Evolutionary conservation across 1,140 invertebrate genomes (phyloP).

Genomic region (Nephotettix cincticeps): DNA sequence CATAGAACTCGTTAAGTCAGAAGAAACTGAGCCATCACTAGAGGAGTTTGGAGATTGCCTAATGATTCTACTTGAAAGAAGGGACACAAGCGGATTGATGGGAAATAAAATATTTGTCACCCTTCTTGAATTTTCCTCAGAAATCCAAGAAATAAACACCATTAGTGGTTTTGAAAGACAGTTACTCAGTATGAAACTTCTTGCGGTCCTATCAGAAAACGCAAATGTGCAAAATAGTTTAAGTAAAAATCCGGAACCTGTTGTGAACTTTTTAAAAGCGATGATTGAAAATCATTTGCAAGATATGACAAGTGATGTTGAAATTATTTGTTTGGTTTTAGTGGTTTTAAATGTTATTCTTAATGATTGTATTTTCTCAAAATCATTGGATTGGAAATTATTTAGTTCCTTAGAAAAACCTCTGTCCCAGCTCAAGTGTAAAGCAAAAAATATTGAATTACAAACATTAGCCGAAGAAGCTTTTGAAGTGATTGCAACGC

Average conservation of each 20-base stretch:
- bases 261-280: slow-evolving; percentile 47
- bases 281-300: slow-evolving; percentile 37
- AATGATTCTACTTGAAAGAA: slow-evolving; percentile 20
- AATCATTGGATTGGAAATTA: slow-evolving; percentile 42
- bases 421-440: slow-evolving; percentile 45
- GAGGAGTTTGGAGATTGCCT: slow-evolving; percentile 23
- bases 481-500: slow-evolving; percentile 51
- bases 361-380: slow-evolving; percentile 36
- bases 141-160: background rate
- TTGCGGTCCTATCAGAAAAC: slow-evolving; percentile 45
- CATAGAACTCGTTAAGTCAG: slow-evolving; percentile 36
- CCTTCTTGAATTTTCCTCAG: slow-evolving; percentile 21
- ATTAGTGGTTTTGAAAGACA: slow-evolving; percentile 37
- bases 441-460: slow-evolving; percentile 37
- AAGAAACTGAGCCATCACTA: slow-evolving; percentile 19
- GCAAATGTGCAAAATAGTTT: slow-evolving; percentile 45
- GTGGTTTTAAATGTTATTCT: slow-evolving; percentile 50
- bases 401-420: slow-evolving; percentile 52
- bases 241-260: slow-evolving; percentile 44
- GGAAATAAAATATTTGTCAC: slow-evolving; percentile 24
- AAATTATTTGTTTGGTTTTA: slow-evolving; percentile 48
- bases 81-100: background rate
- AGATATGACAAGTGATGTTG: slow-evolving; percentile 36
- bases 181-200: slow-evolving; percentile 44
- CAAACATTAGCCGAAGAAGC: slow-evolving; percentile 48